A percentile compares a stretch with the other conserved stretches of the same genome.
Evolutionary conservation across 1,140 invertebrate genomes (phyloP).

Genomic region (Augochlora pura): DNA sequence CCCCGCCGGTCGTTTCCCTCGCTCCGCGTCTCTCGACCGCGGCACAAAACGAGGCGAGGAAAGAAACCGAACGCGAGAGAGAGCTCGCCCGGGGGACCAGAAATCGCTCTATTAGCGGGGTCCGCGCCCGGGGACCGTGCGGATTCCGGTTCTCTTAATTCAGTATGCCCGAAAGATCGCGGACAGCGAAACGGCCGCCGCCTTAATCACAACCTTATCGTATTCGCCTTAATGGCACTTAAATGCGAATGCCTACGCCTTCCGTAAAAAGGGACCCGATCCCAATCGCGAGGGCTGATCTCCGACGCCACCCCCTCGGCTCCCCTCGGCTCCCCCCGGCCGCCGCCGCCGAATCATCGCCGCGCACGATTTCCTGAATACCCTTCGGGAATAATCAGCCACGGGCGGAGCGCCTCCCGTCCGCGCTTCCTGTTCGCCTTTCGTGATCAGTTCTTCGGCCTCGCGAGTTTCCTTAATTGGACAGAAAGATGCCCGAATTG

Average conservation of each 20-base stretch:
- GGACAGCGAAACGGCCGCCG: conserved; percentile 44
- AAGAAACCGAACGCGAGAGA: conserved; percentile 28
- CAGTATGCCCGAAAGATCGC: conserved; percentile 23
- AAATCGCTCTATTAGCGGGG: conserved; percentile 62
- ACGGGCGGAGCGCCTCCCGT: no score
- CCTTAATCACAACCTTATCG: conserved; percentile 57
- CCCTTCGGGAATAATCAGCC: neutral
- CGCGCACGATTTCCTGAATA: conserved; percentile 8
- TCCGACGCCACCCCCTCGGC: neutral
- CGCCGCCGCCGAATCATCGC: neutral
- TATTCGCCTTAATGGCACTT: conserved; percentile 44
- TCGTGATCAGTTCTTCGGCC: no score
- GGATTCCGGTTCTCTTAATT: conserved; percentile 52
- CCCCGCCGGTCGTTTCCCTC: conserved; percentile 31
- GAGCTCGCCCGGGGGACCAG: conserved; percentile 17
- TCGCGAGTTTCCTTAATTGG: no score
- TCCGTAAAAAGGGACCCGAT: conserved; percentile 32
- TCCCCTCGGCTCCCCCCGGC: no score
- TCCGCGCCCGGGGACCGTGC: neutral
- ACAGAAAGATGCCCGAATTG: no score
- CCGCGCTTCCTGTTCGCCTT: no score
- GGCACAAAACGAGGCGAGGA: neutral
- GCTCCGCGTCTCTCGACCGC: conserved; percentile 24
- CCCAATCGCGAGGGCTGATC: conserved; percentile 5
- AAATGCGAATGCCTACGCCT: conserved; percentile 35